phyloP scores from a whole-genome alignment of 2,113 vertebrate species.

The Brachyistius frenatus region DNA sequence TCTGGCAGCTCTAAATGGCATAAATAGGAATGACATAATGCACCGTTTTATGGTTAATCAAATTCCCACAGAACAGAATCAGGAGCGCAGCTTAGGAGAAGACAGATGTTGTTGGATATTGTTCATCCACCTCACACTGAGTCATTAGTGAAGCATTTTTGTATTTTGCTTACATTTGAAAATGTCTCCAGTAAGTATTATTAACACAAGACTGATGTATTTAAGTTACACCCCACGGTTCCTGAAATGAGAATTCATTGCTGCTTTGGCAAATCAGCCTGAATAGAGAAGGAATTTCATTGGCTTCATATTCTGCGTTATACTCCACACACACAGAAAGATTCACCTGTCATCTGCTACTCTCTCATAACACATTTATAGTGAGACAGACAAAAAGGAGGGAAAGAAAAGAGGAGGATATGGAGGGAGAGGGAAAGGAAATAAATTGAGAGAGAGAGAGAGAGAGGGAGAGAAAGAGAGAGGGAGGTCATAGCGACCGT shows the following conservation, averaged over 20 bases:
- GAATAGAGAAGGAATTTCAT: conserved; percentile 53
- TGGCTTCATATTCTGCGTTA: conserved; percentile 56
- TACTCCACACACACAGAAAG: conserved; percentile 46
- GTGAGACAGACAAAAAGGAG: conserved; percentile 67
- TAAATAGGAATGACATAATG: conserved; percentile 83
- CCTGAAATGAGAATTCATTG: conserved; percentile 14
- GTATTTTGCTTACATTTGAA: conserved; percentile 29
- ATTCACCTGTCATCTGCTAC: conserved; percentile 75
- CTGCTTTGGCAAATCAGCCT: conserved; percentile 24
- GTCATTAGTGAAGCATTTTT: conserved; percentile 29
- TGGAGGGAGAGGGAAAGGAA: conserved; percentile 70
- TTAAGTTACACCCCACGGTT: not conserved
- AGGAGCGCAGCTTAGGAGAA: conserved; percentile 58
- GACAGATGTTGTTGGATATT: conserved; percentile 70
- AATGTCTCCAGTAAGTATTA: conserved; percentile 1
- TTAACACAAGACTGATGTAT: conserved; percentile 4
- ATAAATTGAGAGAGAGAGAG: conserved; percentile 74
- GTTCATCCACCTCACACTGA: conserved; percentile 62
- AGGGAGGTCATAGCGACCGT: conserved; percentile 79
- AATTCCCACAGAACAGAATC: conserved; percentile 80
- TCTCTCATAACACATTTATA: conserved; percentile 73
- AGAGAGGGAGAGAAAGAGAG: conserved; percentile 60
- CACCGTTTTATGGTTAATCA: conserved; percentile 83
- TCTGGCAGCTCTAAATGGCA: conserved; percentile 78
- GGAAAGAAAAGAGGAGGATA: conserved; percentile 67